Percentiles rank a stretch among this genome's conserved stretches.
Evolutionary conservation across 2,888 invertebrate species (phyloP).

Genomic region (Mesodorylaimus sp.): DNA sequence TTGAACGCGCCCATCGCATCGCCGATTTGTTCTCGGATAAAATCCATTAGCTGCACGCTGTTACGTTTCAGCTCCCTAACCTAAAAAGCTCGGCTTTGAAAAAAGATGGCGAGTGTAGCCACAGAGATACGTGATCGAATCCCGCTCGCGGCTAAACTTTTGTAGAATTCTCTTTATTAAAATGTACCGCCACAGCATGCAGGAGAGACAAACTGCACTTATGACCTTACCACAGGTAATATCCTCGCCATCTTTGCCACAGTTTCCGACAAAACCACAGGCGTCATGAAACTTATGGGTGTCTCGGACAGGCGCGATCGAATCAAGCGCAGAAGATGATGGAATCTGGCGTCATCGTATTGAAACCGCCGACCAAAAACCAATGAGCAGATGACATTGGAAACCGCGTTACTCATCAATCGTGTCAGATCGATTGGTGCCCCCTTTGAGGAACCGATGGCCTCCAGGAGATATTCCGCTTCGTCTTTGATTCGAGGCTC

Average conservation of each 20-base stretch:
- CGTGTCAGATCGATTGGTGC: slow-evolving; percentile 3
- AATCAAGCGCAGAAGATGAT: background rate
- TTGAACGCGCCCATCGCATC: background rate
- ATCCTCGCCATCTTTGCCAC: too few species aligned
- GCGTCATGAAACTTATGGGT: background rate
- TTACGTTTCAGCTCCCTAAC: too few species aligned
- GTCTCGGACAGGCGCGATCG: background rate
- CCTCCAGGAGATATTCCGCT: background rate
- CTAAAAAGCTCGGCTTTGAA: too few species aligned
- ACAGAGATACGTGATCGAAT: too few species aligned
- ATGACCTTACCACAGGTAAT: too few species aligned
- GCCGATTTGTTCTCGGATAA: background rate
- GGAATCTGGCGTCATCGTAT: slow-evolving; percentile 20
- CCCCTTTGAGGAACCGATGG: background rate
- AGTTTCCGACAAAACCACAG: too few species aligned
- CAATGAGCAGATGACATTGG: slow-evolving; percentile 26
- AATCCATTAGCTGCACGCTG: background rate
- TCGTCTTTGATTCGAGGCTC: background rate
- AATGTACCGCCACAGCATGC: too few species aligned
- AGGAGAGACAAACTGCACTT: too few species aligned
- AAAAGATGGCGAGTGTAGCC: too few species aligned
- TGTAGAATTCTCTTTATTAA: background rate
- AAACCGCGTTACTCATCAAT: slow-evolving; percentile 14
- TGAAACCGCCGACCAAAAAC: slow-evolving; percentile 22
- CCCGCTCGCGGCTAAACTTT: too few species aligned